phyloP scores from a whole-genome alignment of 1,140 invertebrate species.

The Ostrea edulis region DNA sequence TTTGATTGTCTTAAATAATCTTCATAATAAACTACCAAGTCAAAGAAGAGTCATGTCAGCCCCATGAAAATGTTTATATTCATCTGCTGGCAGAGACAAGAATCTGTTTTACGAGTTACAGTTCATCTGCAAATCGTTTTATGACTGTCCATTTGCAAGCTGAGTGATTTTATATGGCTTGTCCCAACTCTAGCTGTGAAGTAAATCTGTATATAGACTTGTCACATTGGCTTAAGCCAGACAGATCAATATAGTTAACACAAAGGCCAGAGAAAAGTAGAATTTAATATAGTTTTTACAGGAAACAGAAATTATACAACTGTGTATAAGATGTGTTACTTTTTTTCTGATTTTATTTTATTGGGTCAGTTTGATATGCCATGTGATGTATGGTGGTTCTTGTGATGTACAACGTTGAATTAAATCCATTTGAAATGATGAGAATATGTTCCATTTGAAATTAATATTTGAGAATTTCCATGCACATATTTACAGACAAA shows the following conservation, averaged over 20 bases:
- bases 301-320: not conserved
- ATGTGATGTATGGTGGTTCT: not conserved
- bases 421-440: not conserved
- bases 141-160: conserved; percentile 36
- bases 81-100: conserved; percentile 3
- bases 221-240: conserved; percentile 7
- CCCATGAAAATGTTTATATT: not conserved
- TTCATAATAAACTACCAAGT: conserved; percentile 15
- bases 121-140: conserved; percentile 35
- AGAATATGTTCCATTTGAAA: not conserved
- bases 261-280: conserved; percentile 2
- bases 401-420: not conserved
- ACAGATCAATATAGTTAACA: conserved; percentile 18
- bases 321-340: not conserved
- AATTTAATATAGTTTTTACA: conserved; percentile 9
- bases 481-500: not conserved
- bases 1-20: conserved; percentile 38
- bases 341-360: not conserved
- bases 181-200: conserved; percentile 27
- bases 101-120: conserved; percentile 12
- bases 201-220: conserved; percentile 39
- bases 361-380: not conserved
- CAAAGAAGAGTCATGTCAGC: conserved; percentile 26
- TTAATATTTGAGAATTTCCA: not conserved
- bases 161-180: conserved; percentile 37